Evolutionary conservation across 2,113 vertebrate species (phyloP).

Genomic region (Ancistrus triradiatus): DNA sequence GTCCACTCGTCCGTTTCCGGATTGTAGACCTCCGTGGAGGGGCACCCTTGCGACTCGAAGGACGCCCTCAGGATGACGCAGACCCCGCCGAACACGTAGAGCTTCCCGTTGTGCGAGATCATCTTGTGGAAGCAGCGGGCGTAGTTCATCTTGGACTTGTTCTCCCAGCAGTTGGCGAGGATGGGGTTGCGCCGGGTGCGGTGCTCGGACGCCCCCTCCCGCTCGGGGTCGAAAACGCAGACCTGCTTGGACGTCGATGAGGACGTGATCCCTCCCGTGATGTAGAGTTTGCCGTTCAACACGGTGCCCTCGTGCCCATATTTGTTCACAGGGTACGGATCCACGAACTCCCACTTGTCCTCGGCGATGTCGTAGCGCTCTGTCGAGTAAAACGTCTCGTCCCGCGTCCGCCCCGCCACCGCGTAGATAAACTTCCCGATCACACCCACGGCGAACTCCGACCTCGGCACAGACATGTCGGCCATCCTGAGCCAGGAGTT

Average conservation of each 20-base stretch:
- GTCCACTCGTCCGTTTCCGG: conserved; percentile 96
- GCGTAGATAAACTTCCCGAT: conserved; percentile 95
- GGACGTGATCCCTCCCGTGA: conserved; percentile 97
- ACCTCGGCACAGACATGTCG: conserved; percentile 97
- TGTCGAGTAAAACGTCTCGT: conserved; percentile 97
- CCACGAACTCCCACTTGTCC: conserved; percentile 97
- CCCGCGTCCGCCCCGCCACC: conserved; percentile 92
- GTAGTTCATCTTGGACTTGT: conserved; percentile 99
- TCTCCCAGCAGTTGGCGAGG: conserved; percentile 95
- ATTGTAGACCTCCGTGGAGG: conserved; percentile 96
- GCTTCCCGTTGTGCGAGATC: conserved; percentile 97
- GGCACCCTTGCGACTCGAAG: conserved; percentile 98
- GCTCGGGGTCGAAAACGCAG: conserved; percentile 94
- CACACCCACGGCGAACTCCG: conserved; percentile 96
- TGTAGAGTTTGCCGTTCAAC: conserved; percentile 88
- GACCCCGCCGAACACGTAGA: conserved; percentile 96
- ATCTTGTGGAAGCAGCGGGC: conserved; percentile 99
- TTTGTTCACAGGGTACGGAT: conserved; percentile 97
- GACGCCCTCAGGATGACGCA: conserved; percentile 96
- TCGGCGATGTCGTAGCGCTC: conserved; percentile 95
- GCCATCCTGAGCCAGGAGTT: conserved; percentile 97
- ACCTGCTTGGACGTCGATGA: conserved; percentile 98
- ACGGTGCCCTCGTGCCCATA: conserved; percentile 97
- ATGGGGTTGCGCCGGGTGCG: conserved; percentile 83
- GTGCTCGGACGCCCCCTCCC: conserved; percentile 83